Evolutionary conservation across 2,797 vertebrate genomes (phyloP).

Genomic region (Lemur catta): DNA sequence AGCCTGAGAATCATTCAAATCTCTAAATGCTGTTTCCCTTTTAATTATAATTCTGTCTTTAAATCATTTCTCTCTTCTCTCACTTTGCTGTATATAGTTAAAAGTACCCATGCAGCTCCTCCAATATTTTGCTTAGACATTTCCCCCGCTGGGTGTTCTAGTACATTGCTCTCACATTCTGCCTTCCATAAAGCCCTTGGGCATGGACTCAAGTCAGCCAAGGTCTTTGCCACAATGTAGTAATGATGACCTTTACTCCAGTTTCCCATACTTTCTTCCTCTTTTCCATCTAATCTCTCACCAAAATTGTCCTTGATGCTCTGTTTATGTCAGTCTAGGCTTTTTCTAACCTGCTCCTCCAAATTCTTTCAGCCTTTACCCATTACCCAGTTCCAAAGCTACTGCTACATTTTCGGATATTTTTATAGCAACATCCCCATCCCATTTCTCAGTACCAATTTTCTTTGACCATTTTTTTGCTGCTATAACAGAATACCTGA

Average conservation of each 20-base stretch:
- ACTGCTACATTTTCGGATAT: background rate
- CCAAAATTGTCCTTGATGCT: background rate
- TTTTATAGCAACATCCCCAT: background rate
- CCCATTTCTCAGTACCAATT: background rate
- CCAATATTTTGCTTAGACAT: background rate
- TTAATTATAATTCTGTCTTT: background rate
- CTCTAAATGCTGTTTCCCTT: background rate
- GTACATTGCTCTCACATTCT: background rate
- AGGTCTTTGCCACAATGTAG: background rate
- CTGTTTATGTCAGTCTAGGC: background rate
- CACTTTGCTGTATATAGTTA: background rate
- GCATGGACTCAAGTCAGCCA: background rate
- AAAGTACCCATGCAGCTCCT: background rate
- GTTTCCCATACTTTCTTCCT: background rate
- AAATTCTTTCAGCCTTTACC: background rate
- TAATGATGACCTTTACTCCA: background rate
- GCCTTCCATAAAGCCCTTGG: background rate
- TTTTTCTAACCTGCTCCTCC: background rate
- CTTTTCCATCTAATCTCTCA: background rate
- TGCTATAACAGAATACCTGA: background rate
- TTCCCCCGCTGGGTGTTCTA: background rate
- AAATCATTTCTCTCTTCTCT: background rate
- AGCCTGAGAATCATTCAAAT: background rate
- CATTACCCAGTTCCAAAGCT: background rate
- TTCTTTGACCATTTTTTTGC: background rate